These are phyloP conservation scores for Catostylus mosaicus DNA, from an alignment of 30 jellyfish, hydroid and myxozoan species.

Conservation along the genomic window DNA sequence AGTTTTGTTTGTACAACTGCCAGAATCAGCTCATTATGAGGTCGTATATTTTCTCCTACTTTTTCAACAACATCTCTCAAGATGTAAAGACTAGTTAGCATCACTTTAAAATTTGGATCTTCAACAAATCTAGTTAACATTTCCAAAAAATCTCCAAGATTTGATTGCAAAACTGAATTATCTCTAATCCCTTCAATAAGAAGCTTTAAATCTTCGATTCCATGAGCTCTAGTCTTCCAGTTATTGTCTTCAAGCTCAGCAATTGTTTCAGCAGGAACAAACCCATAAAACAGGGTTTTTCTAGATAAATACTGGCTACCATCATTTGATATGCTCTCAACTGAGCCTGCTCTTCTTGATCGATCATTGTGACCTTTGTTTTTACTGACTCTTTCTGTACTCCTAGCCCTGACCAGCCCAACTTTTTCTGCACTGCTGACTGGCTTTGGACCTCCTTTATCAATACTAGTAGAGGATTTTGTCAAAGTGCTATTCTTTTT, in stretches of 20 bases:
- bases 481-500: conserved; percentile 10
- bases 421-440: conserved; percentile 66
- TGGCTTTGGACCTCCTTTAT: conserved; percentile 53
- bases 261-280: conserved; percentile 78
- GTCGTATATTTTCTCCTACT: conserved; percentile 63
- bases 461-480: conserved; percentile 53
- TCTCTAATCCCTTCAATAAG: conserved; percentile 48
- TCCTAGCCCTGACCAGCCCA: conserved; percentile 70
- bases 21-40: conserved; percentile 67
- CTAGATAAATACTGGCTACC: conserved; percentile 5
- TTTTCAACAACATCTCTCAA: conserved; percentile 60
- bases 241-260: conserved; percentile 62
- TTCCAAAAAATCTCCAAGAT: conserved; percentile 65
- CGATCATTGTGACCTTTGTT: conserved; percentile 31
- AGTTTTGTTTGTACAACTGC: conserved; percentile 69
- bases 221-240: conserved; percentile 86
- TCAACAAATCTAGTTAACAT: conserved; percentile 61
- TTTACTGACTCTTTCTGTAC: conserved; percentile 57
- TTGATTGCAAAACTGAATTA: conserved; percentile 20
- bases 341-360: conserved; percentile 15
- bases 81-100: conserved; percentile 72
- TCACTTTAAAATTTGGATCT: conserved; percentile 81
- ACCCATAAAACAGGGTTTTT: conserved; percentile 71
- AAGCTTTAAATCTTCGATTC: conserved; percentile 66
- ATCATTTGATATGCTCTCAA: conserved; percentile 26